A percentile compares a stretch with the other conserved stretches of the same genome.
These are phyloP conservation scores for Phyllotreta striolata DNA, from an alignment of 2,888 invertebrate genomes.

Conservation along the genomic window DNA sequence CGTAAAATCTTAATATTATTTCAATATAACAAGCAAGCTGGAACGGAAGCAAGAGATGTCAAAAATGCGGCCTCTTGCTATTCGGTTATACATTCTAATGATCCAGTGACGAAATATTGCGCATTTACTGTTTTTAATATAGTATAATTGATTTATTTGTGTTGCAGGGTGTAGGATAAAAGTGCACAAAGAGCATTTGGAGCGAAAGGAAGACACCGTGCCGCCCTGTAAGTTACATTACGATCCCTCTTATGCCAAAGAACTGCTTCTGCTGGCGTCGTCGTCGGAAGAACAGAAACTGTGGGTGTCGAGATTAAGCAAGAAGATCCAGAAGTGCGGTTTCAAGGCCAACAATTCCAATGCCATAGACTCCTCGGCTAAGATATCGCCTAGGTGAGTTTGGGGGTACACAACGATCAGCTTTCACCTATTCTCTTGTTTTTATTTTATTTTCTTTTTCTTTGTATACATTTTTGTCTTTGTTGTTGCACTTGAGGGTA, in stretches of 20 bases:
- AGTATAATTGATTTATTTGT: conserved; percentile 10
- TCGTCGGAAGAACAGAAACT: conserved; percentile 87
- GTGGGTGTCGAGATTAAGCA: conserved; percentile 91
- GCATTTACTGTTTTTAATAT: too few species aligned
- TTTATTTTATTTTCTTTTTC: conserved; percentile 18
- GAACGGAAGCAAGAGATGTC: too few species aligned
- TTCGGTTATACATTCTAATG: too few species aligned
- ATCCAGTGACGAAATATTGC: too few species aligned
- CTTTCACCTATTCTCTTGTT: conserved; percentile 17
- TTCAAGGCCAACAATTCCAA: conserved; percentile 83
- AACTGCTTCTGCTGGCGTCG: conserved; percentile 88
- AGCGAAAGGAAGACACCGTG: conserved; percentile 81
- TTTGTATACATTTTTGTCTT: conserved; percentile 14
- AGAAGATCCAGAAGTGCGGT: conserved; percentile 92
- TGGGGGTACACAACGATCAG: background rate
- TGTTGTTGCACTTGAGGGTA: conserved; percentile 11
- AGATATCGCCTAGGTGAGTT: conserved; percentile 79
- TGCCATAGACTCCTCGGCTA: conserved; percentile 67
- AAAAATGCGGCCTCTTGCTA: too few species aligned
- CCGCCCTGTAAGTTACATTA: conserved; percentile 97
- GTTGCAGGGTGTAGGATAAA: conserved; percentile 90
- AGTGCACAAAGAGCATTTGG: conserved; percentile 97
- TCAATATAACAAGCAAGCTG: too few species aligned
- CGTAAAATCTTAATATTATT: too few species aligned
- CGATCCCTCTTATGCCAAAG: conserved; percentile 92